Percentiles rank a stretch among this genome's conserved stretches.
These are phyloP conservation scores for Eupithecia abbreviata DNA, from an alignment of 2,888 invertebrate species.

Conservation along the genomic window DNA sequence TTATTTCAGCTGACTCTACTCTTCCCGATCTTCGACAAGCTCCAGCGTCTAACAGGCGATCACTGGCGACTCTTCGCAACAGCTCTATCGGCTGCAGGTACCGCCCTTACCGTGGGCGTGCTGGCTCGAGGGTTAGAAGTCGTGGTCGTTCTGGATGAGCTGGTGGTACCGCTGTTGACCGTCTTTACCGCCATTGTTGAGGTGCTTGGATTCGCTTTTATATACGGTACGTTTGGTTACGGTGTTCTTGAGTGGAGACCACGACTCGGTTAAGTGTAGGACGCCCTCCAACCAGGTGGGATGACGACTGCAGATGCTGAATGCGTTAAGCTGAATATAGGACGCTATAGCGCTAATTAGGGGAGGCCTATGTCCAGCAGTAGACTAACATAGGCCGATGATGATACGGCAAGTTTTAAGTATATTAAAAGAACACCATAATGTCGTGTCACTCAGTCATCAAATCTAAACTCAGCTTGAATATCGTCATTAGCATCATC, in stretches of 20 bases:
- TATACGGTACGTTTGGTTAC: constrained; percentile 64
- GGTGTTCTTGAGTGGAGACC: no score
- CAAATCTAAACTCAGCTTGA: not conserved
- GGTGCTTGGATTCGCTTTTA: constrained; percentile 75
- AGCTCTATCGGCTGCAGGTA: constrained; percentile 71
- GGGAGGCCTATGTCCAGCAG: no score
- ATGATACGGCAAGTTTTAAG: constrained; percentile 61
- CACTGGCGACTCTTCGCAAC: constrained; percentile 76
- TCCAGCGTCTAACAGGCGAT: constrained; percentile 70
- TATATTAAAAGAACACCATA: not conserved
- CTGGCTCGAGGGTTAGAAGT: constrained; percentile 68
- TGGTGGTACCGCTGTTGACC: constrained; percentile 68
- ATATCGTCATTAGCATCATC: not conserved
- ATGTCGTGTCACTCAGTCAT: not conserved
- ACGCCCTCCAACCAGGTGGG: no score
- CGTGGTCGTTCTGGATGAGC: constrained; percentile 67
- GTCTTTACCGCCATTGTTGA: constrained; percentile 70
- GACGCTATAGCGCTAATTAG: no score
- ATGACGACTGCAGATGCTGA: no score
- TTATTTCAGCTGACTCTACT: constrained; percentile 71
- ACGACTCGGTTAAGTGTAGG: no score
- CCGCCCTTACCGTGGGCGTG: constrained; percentile 69
- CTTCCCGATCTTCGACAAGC: constrained; percentile 74
- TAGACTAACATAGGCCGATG: no score
- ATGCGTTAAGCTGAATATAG: no score